phyloP scores from a whole-genome alignment of 2,113 vertebrate species.

The Charadrius vociferus region DNA sequence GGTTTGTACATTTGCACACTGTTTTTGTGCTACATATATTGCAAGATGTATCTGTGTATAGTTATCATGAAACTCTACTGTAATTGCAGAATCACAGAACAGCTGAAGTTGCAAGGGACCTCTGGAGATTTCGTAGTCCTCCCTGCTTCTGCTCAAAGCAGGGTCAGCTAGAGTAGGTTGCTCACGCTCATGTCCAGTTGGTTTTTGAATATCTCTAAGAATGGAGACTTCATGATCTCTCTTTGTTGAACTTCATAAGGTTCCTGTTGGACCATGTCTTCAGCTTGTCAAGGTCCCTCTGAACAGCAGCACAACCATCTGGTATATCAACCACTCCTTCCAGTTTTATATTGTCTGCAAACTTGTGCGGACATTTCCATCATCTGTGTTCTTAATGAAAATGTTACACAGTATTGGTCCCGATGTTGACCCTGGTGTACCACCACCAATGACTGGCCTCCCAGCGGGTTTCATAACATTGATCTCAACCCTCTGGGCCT shows the following conservation, averaged over 20 bases:
- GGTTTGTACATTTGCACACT: not conserved
- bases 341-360: not conserved
- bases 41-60: not conserved
- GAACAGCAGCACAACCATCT: not conserved
- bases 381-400: not conserved
- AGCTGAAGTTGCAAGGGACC: not conserved
- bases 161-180: not conserved
- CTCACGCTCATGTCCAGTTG: not conserved
- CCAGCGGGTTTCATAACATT: fast-evolving
- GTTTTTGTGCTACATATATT: not conserved
- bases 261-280: not conserved
- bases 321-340: not conserved
- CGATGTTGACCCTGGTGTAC: not conserved
- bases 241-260: not conserved
- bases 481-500: not conserved
- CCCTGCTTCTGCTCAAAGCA: not conserved
- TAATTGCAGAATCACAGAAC: not conserved
- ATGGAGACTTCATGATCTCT: not conserved
- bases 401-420: not conserved
- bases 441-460: not conserved
- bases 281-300: not conserved
- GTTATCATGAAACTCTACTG: not conserved
- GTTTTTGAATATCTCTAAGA: not conserved
- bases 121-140: not conserved
- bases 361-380: not conserved